A percentile compares a stretch with the other conserved stretches of the same genome.
Evolutionary conservation across 2,797 vertebrate genomes (phyloP).

Genomic region (Syndactyla subalaris): DNA sequence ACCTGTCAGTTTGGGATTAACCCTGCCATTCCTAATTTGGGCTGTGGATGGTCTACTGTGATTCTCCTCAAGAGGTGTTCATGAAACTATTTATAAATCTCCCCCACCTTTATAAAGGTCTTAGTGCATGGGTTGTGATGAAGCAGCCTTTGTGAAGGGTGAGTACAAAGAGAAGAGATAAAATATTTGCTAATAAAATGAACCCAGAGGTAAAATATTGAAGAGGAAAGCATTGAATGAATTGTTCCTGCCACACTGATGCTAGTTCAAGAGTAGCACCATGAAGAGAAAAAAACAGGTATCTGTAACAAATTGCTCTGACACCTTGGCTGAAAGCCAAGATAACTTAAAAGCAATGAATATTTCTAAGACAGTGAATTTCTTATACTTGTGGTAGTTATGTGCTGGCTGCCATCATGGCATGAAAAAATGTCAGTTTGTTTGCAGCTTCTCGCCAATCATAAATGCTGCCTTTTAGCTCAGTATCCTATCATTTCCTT

Average conservation of each 20-base stretch:
- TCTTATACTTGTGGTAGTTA: neutral
- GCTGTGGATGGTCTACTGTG: neutral
- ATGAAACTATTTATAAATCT: neutral
- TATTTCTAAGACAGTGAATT: neutral
- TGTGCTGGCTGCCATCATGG: neutral
- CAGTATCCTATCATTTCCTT: neutral
- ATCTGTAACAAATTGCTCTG: neutral
- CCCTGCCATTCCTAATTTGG: neutral
- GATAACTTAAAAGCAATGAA: neutral
- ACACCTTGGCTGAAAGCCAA: neutral
- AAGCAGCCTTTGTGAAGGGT: neutral
- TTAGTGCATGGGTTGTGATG: neutral
- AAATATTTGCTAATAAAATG: neutral
- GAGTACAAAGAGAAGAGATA: neutral
- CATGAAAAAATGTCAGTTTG: neutral
- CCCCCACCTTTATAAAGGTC: neutral
- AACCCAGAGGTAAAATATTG: neutral
- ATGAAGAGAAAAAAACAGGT: neutral
- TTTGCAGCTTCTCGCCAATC: neutral
- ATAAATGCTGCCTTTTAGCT: neutral
- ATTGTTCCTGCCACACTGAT: neutral
- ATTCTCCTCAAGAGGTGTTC: neutral
- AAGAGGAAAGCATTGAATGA: neutral
- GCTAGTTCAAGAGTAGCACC: neutral
- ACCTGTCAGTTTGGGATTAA: neutral